Evolutionary conservation across 1,140 invertebrate genomes (phyloP), one percentile per base, ranked within the genome.

Genomic region (Ceratina australensis): DNA sequence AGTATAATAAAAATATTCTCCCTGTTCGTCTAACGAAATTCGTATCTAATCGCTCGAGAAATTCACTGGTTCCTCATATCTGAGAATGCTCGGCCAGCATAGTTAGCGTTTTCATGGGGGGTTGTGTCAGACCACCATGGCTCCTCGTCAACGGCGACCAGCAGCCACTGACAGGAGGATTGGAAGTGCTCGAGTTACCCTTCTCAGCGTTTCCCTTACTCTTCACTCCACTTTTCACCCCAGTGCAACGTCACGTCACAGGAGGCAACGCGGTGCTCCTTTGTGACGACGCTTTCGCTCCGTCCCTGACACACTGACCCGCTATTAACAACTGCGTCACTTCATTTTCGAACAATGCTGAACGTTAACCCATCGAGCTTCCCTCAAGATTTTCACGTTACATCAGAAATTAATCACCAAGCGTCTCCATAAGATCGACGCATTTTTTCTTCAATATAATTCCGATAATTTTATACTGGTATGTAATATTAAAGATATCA

Each of bases 291-390:
- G 4, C n/a, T 78, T 52, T 63, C 24, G 18, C 57, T 42, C 67
- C 56, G 20, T 22, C 26, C 71, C 60, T 73, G 78, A 26, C 60
- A 79, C 59, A 80, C 64, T 83, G 78, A 84, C 82, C 78, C 50
- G 71, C 50, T 79, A 73, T 74, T 74, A 72, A n/a, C n/a, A n/a
- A 63, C 59, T 57, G 13, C 68, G 8, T 12, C 42, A 8, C 47
- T 54, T 22, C 16, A 20, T 57, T 26, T 42, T 52, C 16, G 2
- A 61, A 52, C 20, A 50, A 59, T 26, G n/a, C 49, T 42, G 24
- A 71, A 64, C 68, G 50, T 50, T 28, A 15, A 24, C 60, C 49
- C 26, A 28, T 68, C 65, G n/a, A 42, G 33, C 10, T 42, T 42
- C 33, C 33, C 33, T 42, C 5, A 42, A 5, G 33, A 42, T 42